Percentiles rank a stretch among this genome's conserved stretches.
These are phyloP conservation scores for Tipula unca DNA, from an alignment of 2,888 invertebrate genomes.

Conservation along the genomic window DNA sequence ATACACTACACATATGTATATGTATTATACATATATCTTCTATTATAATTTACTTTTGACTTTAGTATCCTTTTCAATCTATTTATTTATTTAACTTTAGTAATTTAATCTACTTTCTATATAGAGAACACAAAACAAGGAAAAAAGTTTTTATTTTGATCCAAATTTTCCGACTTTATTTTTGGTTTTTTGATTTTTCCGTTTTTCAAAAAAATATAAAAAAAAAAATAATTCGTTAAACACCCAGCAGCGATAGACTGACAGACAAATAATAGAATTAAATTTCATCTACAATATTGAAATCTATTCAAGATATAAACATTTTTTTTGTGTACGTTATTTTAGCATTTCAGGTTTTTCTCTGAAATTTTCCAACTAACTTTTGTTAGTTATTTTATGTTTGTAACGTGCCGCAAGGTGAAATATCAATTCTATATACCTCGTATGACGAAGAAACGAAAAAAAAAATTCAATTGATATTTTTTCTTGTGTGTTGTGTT, in stretches of 20 bases:
- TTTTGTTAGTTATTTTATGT: background rate
- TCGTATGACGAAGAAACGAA: background rate
- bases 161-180: background rate
- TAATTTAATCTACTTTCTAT: background rate
- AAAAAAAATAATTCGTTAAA: background rate
- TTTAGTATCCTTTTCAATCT: background rate
- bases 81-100: background rate
- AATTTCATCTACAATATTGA: background rate
- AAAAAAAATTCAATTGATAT: background rate
- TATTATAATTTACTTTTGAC: background rate
- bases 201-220: background rate
- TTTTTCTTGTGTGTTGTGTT: background rate
- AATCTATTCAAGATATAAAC: background rate
- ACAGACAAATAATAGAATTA: background rate
- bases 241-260: background rate
- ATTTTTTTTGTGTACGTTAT: background rate
- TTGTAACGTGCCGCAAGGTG: conserved; percentile 8
- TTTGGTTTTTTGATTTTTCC: background rate
- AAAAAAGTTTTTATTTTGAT: background rate
- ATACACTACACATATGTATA: background rate
- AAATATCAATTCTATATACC: background rate
- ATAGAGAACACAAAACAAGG: background rate
- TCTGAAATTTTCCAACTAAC: background rate
- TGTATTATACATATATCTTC: background rate
- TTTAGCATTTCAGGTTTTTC: background rate